Base-by-base conservation (phyloP, 2,888 invertebrate species). In the Fragum whitleyi region DNA sequence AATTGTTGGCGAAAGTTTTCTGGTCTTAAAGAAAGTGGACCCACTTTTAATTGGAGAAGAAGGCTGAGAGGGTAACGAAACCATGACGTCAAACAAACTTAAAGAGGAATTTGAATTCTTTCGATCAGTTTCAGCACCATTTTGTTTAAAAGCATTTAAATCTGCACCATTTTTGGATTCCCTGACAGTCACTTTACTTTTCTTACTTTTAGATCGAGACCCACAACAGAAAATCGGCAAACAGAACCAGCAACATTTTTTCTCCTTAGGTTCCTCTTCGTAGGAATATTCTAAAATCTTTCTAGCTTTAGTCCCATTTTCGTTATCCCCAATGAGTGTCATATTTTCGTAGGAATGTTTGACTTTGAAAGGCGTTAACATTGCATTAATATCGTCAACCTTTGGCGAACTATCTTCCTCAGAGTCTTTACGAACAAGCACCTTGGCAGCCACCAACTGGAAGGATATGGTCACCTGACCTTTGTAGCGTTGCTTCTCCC, bases 401-500 rank as follows among this genome's bases (percentile, higher is more conserved):
- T 74, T 86, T 32, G 83, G 88, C 65, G 77, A 82, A 28, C 67
- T 85, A 74, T 85, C 88, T 55, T 86, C 88, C 29, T 81, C 87
- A 2, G 87, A 87, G 78, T 87, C 87, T 67, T 86, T 89, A 14
- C 90, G 89, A 23, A 90, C 90, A 36, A 89, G 77, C 29, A 90
- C 89, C 70, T 90, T 90, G n/a, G 92, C 86, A 6, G 92, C 88
- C 19, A 89, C 85, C 6, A 92, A 87, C 74, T 90, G 83, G 72
- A 92, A 87, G 59, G 87, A 86, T 67, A 93, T 86, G 19, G 90
- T 89, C 16, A 93, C 87, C 82, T 93, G 92, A 69, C 92, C 92
- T 87, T 91, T 92, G 79, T 92, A 90, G 32, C 92, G 85, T 68
- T 88, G 88, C 74, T 91, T 91, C 78, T 90, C 90, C 85, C 90